These are phyloP conservation scores for Oxyteleia sp. DNA, from an alignment of 2,888 invertebrate species.

Conservation along the genomic window DNA sequence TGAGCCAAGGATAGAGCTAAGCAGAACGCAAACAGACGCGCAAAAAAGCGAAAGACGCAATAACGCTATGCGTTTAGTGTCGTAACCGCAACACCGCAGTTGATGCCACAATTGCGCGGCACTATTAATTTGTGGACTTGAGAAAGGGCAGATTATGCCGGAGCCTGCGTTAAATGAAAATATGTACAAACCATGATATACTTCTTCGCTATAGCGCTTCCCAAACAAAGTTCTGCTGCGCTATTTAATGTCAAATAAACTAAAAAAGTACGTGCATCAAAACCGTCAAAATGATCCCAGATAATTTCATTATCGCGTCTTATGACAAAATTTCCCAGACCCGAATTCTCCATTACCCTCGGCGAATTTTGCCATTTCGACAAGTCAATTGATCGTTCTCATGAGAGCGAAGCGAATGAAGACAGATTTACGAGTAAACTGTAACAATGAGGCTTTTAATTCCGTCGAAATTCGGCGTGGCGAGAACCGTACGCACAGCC, in stretches of 20 bases:
- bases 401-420: constrained; percentile 25
- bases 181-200: constrained; percentile 60
- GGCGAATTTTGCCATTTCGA: constrained; percentile 7
- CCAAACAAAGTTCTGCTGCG: constrained; percentile 29
- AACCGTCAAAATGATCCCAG: not conserved
- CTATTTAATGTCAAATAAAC: constrained; percentile 53
- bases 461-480: constrained; percentile 1
- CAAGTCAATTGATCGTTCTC: constrained; percentile 38
- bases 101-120: constrained; percentile 60
- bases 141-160: constrained; percentile 48
- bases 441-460: constrained; percentile 28
- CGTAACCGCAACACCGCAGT: constrained; percentile 47
- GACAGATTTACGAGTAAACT: constrained; percentile 37
- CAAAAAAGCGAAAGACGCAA: constrained; percentile 31
- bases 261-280: constrained; percentile 4
- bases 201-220: constrained; percentile 32
- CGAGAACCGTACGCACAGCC: constrained; percentile 2
- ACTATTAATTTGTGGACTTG: constrained; percentile 64
- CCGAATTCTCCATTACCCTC: constrained; percentile 11
- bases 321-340: not conserved
- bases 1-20: not conserved
- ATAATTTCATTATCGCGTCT: not conserved
- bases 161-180: constrained; percentile 55
- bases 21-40: constrained; percentile 4
- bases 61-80: constrained; percentile 17